These are phyloP conservation scores for Sorex araneus DNA, from an alignment of 2,113 vertebrate genomes.

Conservation along the genomic window DNA sequence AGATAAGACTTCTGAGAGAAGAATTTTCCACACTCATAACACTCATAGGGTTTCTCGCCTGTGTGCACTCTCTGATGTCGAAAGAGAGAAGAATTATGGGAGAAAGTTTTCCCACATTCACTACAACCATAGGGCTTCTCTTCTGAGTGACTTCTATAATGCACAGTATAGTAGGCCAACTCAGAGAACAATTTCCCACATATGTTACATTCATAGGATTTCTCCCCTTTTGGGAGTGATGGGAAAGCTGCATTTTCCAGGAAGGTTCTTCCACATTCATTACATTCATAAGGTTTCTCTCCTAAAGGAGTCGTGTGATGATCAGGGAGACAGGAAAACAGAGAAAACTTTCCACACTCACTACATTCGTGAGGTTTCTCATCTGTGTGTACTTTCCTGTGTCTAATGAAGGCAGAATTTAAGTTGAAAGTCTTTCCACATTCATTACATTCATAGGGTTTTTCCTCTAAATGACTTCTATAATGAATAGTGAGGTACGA, in stretches of 20 bases:
- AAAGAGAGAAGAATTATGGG: conserved; percentile 82
- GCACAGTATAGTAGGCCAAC: conserved; percentile 69
- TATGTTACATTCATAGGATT: conserved; percentile 82
- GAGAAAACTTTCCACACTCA: conserved; percentile 79
- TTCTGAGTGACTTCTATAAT: conserved; percentile 83
- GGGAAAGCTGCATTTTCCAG: conserved; percentile 72
- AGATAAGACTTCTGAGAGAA: conserved; percentile 84
- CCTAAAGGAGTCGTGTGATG: conserved; percentile 67
- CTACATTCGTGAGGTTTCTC: conserved; percentile 70
- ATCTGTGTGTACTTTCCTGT: conserved; percentile 81
- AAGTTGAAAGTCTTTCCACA: conserved; percentile 86
- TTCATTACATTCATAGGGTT: conserved; percentile 82
- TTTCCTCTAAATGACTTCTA: conserved; percentile 84
- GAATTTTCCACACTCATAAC: conserved; percentile 82
- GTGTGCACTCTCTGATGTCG: conserved; percentile 85
- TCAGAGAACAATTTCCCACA: conserved; percentile 84
- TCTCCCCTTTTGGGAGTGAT: conserved; percentile 77
- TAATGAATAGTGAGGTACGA: conserved; percentile 84
- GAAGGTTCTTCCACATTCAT: conserved; percentile 75
- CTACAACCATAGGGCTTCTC: conserved; percentile 85
- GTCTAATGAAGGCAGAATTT: conserved; percentile 84
- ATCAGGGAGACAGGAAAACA: conserved; percentile 53
- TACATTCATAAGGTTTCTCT: conserved; percentile 79
- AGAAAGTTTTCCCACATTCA: conserved; percentile 86
- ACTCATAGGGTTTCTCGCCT: conserved; percentile 84